Base-by-base conservation (phyloP, 2,888 invertebrate species). In the Punctoribates punctum region DNA sequence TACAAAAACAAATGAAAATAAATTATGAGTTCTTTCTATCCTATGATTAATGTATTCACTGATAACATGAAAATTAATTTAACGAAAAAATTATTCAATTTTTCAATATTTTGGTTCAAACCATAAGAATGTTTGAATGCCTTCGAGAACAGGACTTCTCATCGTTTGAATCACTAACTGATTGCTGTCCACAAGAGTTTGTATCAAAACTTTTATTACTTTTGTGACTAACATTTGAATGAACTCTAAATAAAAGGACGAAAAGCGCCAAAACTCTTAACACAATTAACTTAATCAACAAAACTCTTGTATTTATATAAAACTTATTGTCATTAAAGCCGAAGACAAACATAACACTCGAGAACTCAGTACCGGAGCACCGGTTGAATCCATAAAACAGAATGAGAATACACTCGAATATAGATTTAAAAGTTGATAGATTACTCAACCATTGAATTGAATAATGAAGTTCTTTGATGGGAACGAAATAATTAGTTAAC, bases 161-260 rank as follows among this genome's bases (percentile, higher is more conserved):
- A 42, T 8, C 11, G 9, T 42, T 42, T 42, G 13, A 13, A 42
- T 42, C 42, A 11, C 13, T 42, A 34, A 34, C 3, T 42, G 13
- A 74, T 34, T 74, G 67, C 29, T 25, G 88, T 77, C 87, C 87
- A 80, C n/a, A 17, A 13, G 42, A 70, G 1, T 57, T 57, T 23
- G 51, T 51, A 51, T 51, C 11, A n/a, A 23, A 57, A 29, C 23
- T 17, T 34, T 15, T 15, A 17, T 17, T 29, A 34, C 9, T 38
- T 6, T 67, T 34, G n/a, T n/a, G 65, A 2, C 38, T 38, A 15
- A 42, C 20, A n/a, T 3, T 5, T 15, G 17, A 23, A 48, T 72
- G 46, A 23, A 72, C 72, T 72, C 48, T 72, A 27, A 72, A 3
- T 17, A 72, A 25, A 6, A 72, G 72, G 11, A 72, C 48, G 20